Percentiles rank a stretch among this genome's conserved stretches.
phyloP scores from a whole-genome alignment of 2,797 vertebrate species.

The Anguilla megastoma region DNA sequence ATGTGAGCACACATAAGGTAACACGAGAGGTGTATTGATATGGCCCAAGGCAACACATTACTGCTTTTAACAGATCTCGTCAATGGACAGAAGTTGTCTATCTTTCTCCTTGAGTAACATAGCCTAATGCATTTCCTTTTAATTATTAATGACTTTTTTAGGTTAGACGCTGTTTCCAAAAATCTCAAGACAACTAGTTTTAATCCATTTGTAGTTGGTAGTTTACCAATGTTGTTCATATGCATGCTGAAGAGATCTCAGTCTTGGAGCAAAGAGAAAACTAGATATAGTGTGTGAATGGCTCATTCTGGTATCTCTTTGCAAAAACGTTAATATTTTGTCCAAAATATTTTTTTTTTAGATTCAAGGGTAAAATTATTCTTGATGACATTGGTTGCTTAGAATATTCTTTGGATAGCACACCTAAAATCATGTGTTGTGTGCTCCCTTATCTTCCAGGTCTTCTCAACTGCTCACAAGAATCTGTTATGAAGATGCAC shows the following conservation, averaged over 20 bases:
- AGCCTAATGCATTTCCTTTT: background rate
- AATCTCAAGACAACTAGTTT: background rate
- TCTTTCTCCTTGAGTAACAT: background rate
- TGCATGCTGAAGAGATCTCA: background rate
- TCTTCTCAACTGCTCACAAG: background rate
- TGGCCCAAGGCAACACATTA: background rate
- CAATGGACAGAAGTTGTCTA: background rate
- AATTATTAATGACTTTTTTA: background rate
- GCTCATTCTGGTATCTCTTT: background rate
- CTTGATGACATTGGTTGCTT: background rate
- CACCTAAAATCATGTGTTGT: background rate
- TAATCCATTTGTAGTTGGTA: background rate
- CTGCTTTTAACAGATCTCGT: background rate
- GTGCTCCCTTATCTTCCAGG: background rate
- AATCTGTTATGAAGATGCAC: background rate
- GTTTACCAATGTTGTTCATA: background rate
- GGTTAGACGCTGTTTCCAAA: background rate
- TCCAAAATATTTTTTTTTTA: background rate
- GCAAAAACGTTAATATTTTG: background rate
- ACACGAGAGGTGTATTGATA: background rate
- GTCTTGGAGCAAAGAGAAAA: background rate
- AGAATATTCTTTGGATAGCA: background rate
- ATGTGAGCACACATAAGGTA: background rate
- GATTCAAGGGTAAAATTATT: background rate
- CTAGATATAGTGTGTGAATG: background rate